These are phyloP conservation scores for Cynaeus angustus DNA, from an alignment of 2,888 invertebrate genomes.

Conservation along the genomic window DNA sequence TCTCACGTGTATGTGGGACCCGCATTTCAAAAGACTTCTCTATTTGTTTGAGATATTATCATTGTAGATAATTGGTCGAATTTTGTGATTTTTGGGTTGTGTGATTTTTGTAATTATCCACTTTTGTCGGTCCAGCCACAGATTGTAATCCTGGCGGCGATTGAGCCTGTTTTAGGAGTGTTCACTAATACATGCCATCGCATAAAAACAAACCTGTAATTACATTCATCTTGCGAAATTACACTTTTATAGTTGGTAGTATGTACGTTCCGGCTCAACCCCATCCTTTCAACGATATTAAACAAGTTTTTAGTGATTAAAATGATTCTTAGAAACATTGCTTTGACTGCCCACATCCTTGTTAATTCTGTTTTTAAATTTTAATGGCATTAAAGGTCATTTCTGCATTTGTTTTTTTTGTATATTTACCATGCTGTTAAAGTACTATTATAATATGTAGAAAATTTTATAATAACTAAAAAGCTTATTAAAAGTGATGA, in stretches of 20 bases:
- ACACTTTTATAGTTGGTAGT: slow-evolving; percentile 55
- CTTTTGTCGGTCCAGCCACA: slow-evolving; percentile 33
- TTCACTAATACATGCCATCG: slow-evolving; percentile 39
- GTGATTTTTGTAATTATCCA: slow-evolving; percentile 49
- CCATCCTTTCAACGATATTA: slow-evolving; percentile 11
- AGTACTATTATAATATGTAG: too few relatives aligned
- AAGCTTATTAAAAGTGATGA: neutral
- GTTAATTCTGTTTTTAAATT: too few relatives aligned
- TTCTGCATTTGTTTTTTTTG: too few relatives aligned
- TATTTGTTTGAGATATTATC: slow-evolving; percentile 52
- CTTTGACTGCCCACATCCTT: too few relatives aligned
- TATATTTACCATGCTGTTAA: too few relatives aligned
- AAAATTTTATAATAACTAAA: too few relatives aligned
- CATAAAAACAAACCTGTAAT: slow-evolving; percentile 58
- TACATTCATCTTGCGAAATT: slow-evolving; percentile 57
- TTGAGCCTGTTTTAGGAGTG: slow-evolving; percentile 36
- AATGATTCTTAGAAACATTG: too few relatives aligned
- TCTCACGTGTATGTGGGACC: slow-evolving; percentile 50
- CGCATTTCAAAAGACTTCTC: slow-evolving; percentile 51
- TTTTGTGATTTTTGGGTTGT: slow-evolving; percentile 46
- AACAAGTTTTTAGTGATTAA: neutral
- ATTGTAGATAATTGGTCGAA: slow-evolving; percentile 53
- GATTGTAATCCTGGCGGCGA: slow-evolving; percentile 29
- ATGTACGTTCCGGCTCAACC: slow-evolving; percentile 11
- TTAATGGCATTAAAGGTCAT: too few relatives aligned